These are phyloP conservation scores for Saturnia pavonia DNA, from an alignment of 2,888 invertebrate genomes.

Conservation along the genomic window DNA sequence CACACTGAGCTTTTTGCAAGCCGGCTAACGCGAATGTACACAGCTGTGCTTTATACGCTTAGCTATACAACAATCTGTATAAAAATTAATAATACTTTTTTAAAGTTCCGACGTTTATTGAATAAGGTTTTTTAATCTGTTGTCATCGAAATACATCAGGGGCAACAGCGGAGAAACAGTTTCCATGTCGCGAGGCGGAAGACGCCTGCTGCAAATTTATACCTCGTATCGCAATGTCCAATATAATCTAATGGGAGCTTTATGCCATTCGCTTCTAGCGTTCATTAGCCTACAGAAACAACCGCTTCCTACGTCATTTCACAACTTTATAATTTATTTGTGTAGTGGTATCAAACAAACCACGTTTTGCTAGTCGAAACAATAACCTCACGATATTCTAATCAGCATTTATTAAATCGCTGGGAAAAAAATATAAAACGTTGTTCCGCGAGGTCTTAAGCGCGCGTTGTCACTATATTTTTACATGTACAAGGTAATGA, in stretches of 20 bases:
- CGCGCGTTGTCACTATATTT: slow-evolving; percentile 47
- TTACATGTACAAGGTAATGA: slow-evolving; percentile 49
- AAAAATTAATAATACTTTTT: slow-evolving; percentile 38
- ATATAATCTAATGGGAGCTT: slow-evolving; percentile 53
- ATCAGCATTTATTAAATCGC: slow-evolving; percentile 34
- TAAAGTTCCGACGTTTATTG: slow-evolving; percentile 40
- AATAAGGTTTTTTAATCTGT: slow-evolving; percentile 52
- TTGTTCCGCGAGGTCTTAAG: slow-evolving; percentile 39
- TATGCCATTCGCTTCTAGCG: slow-evolving; percentile 39
- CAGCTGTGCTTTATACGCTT: slow-evolving; percentile 30
- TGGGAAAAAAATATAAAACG: slow-evolving; percentile 34
- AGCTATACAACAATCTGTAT: slow-evolving; percentile 19
- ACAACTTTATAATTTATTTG: slow-evolving; percentile 14
- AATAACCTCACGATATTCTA: slow-evolving; percentile 41
- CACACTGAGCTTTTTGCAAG: slow-evolving; percentile 76
- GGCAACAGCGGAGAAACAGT: slow-evolving; percentile 43
- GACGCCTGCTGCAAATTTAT: slow-evolving; percentile 46
- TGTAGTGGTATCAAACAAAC: slow-evolving; percentile 8
- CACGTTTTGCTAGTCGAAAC: slow-evolving; percentile 28
- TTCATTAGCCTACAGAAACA: slow-evolving; percentile 34
- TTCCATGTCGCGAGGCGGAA: not conserved
- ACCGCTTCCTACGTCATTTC: slow-evolving; percentile 28
- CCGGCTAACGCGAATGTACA: slow-evolving; percentile 51
- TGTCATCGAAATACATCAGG: slow-evolving; percentile 35
- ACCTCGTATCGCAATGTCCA: slow-evolving; percentile 43